phyloP scores from a whole-genome alignment of 2,113 vertebrate genomes.

The Prionailurus bengalensis region DNA sequence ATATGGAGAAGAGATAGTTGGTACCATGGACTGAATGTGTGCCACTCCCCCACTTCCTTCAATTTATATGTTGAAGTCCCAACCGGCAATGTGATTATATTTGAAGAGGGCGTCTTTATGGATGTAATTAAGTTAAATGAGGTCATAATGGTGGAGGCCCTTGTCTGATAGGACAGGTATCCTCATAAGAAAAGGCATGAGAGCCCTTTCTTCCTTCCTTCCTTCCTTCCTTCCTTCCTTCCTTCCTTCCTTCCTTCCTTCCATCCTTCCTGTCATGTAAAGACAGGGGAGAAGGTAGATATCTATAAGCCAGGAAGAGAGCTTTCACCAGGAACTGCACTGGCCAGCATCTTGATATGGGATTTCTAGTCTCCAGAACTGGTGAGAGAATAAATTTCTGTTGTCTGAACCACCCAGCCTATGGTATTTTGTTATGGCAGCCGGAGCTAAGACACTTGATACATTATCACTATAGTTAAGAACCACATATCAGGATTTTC shows the following conservation, averaged over 20 bases:
- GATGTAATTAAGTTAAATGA: not conserved
- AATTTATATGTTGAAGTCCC: not conserved
- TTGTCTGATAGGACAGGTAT: not conserved
- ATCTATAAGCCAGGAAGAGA: not conserved
- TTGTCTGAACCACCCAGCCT: not conserved
- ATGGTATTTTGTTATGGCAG: not conserved
- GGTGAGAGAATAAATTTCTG: not conserved
- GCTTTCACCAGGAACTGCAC: not conserved
- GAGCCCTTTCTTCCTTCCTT: not conserved
- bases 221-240: no score
- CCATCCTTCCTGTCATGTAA: not conserved
- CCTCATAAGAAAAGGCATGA: not conserved
- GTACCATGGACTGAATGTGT: not conserved
- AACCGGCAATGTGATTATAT: not conserved
- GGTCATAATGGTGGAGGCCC: fast-evolving
- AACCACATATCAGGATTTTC: not conserved
- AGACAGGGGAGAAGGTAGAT: not conserved
- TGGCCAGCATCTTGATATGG: not conserved
- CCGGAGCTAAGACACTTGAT: not conserved
- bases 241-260: not conserved
- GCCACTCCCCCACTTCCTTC: not conserved
- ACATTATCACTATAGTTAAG: not conserved
- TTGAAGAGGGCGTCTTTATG: not conserved
- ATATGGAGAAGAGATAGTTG: not conserved
- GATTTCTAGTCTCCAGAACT: not conserved